These are phyloP conservation scores for Vanacampus margaritifer DNA, from an alignment of 2,113 vertebrate genomes.

Conservation along the genomic window DNA sequence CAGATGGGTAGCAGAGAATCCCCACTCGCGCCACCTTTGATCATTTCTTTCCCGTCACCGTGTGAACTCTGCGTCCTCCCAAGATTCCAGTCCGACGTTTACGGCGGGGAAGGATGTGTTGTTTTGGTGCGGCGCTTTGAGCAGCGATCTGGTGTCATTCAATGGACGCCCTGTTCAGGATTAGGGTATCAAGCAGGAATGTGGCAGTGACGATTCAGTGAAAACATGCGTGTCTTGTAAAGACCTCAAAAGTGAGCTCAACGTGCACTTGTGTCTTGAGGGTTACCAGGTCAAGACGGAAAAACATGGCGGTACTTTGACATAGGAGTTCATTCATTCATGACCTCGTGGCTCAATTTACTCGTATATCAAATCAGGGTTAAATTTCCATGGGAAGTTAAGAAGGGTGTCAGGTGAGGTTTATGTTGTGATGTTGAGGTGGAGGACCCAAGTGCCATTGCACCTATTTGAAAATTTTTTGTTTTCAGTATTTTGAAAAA, in stretches of 20 bases:
- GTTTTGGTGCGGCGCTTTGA: neutral
- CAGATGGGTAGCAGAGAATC: neutral
- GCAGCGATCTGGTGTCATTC: neutral
- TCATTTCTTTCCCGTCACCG: neutral
- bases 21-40: neutral
- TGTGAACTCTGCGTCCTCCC: neutral
- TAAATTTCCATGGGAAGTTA: too few relatives aligned
- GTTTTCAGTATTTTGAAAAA: too few relatives aligned
- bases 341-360: neutral
- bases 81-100: neutral
- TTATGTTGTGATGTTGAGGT: too few relatives aligned
- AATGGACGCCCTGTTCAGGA: neutral
- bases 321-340: neutral
- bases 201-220: neutral
- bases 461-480: too few relatives aligned
- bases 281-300: neutral
- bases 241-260: neutral
- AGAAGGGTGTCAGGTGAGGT: too few relatives aligned
- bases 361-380: too few relatives aligned
- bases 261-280: neutral
- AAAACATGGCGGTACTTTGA: neutral
- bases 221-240: constrained; percentile 6
- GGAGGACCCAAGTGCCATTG: too few relatives aligned
- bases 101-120: neutral
- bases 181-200: neutral